Evolutionary conservation across 53 echinoderm and acorn worm genomes (phyloP).

Genomic region (Holothuria leucospilota): DNA sequence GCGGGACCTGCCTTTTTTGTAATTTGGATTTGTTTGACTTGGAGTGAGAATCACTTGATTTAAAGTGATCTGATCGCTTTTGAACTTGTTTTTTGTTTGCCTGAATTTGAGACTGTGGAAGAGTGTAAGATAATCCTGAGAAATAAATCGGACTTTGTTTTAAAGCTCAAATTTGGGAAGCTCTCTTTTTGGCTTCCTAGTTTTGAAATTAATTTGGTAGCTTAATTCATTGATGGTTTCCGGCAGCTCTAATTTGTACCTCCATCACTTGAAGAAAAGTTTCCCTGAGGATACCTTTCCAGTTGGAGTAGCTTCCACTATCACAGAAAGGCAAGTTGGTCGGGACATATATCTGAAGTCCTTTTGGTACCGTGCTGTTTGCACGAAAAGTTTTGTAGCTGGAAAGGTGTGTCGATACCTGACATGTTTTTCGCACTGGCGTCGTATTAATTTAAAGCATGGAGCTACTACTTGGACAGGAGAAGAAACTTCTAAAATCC

Average conservation of each 20-base stretch:
- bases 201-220: conserved; percentile 4
- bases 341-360: conserved; percentile 11
- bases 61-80: not conserved
- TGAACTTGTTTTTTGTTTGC: conserved; percentile 1
- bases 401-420: no score
- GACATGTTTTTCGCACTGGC: no score
- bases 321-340: not conserved
- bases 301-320: conserved; percentile 20
- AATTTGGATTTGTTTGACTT: no score
- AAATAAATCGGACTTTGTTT: conserved; percentile 3
- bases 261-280: not conserved
- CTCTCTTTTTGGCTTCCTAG: conserved; percentile 1
- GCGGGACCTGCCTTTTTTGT: not conserved
- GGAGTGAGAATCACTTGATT: not conserved
- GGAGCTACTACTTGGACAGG: no score
- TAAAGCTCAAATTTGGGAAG: conserved; percentile 11
- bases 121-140: not conserved
- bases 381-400: not conserved
- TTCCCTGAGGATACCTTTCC: conserved; percentile 21
- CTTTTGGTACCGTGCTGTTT: conserved; percentile 16
- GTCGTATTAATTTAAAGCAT: no score
- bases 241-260: not conserved
- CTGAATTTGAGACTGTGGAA: not conserved
- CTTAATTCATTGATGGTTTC: not conserved
- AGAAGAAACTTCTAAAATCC: no score